phyloP scores from a whole-genome alignment of 2,113 vertebrate species.

The Peromyscus leucopus region DNA sequence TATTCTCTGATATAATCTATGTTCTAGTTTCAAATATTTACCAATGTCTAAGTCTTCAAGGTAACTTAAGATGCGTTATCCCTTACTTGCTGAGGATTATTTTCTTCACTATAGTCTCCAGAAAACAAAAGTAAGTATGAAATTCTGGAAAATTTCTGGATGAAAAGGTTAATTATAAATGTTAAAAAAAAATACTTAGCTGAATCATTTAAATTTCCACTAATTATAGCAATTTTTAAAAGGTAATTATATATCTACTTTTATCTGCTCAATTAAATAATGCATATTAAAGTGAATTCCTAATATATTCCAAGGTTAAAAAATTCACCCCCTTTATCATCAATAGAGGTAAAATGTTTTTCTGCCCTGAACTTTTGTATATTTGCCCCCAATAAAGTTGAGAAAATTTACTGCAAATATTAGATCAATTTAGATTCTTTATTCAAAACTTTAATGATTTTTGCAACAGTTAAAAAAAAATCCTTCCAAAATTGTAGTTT shows the following conservation, averaged over 20 bases:
- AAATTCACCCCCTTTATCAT: background rate
- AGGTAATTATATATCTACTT: constrained; percentile 8
- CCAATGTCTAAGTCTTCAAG: background rate
- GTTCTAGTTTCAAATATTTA: background rate
- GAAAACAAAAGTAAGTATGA: constrained; percentile 20
- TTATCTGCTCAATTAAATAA: background rate
- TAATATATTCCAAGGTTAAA: constrained; percentile 6
- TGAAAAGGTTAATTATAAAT: background rate
- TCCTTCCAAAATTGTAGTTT: background rate
- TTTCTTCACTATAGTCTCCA: background rate
- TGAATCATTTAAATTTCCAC: background rate
- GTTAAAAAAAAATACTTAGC: constrained; percentile 4
- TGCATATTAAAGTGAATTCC: constrained; percentile 4
- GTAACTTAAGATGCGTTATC: background rate
- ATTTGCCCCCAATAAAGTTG: background rate
- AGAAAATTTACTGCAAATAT: background rate
- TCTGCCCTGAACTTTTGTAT: background rate
- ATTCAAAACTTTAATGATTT: background rate
- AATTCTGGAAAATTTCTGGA: background rate
- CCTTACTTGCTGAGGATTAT: background rate
- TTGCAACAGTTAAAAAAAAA: background rate
- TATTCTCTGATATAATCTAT: background rate
- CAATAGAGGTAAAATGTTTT: background rate
- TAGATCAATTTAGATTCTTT: background rate
- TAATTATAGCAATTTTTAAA: constrained; percentile 25